Conservation (phyloP, 2,797 vertebrate species). For the Odontamblyopus lacepedii region DNA sequence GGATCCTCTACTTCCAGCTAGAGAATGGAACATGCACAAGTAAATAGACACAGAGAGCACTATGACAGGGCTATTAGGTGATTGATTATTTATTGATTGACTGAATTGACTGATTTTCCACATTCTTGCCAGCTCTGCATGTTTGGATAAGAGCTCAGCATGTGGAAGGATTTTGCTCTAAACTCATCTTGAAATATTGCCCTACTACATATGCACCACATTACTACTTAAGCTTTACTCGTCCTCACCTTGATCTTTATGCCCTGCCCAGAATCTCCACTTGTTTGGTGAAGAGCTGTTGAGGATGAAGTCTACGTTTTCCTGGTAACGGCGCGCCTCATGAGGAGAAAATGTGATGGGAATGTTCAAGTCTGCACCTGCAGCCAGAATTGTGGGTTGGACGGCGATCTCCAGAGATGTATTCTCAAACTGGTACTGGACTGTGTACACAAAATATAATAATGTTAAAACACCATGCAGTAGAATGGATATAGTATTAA, state of each 20-base stretch:
- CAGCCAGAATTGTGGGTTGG: constrained; percentile 62
- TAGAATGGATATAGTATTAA: not conserved
- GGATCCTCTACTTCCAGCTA: constrained; percentile 84
- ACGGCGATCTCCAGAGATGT: constrained; percentile 79
- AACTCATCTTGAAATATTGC: not conserved
- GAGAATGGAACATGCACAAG: constrained; percentile 3
- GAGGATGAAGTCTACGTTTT: constrained; percentile 82
- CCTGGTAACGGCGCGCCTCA: constrained; percentile 76
- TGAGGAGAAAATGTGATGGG: constrained; percentile 83
- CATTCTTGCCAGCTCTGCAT: not conserved
- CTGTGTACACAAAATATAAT: constrained; percentile 56
- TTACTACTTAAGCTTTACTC: not conserved
- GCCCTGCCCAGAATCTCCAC: constrained; percentile 83
- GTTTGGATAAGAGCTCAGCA: not conserved
- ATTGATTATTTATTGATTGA: not conserved
- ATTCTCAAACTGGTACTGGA: constrained; percentile 80
- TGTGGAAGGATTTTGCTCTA: not conserved
- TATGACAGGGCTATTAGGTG: too few species aligned
- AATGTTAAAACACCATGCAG: not conserved
- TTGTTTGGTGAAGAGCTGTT: constrained; percentile 74
- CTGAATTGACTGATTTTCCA: not conserved
- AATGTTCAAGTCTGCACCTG: constrained; percentile 74
- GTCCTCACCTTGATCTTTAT: constrained; percentile 82
- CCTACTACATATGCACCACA: not conserved
- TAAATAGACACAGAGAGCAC: not conserved